Base-by-base conservation (phyloP, 2,888 invertebrate species). In the Acrobasis consociella region DNA sequence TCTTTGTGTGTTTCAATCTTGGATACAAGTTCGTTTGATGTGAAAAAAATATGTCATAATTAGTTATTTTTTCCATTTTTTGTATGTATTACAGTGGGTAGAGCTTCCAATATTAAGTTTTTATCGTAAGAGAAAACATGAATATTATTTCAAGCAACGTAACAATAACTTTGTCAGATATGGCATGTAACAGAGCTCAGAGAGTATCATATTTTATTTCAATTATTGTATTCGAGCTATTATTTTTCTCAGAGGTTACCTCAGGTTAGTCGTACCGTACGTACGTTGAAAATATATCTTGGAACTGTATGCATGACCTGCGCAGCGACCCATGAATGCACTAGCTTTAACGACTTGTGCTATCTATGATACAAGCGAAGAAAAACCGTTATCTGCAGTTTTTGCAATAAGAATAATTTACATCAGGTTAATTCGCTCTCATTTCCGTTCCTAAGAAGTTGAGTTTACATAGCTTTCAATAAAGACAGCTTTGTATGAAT, bases 261-360 rank as follows among this genome's bases (percentile, higher is more conserved):
- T 13, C 11, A 42, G 42, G 10, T 42, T 42, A 42, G 42, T 42
- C 42, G 11, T 42, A 42, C n/a, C n/a, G n/a, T n/a, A n/a, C n/a
- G n/a, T n/a, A n/a, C n/a, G n/a, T n/a, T n/a, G n/a, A n/a, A 42
- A 13, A 10, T 42, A 11, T 11, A 42, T 5, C 42, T 42, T 13
- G 11, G 11, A 42, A 42, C 42, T 42, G 76, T 77, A 77, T 75
- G 77, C 76, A 78, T 76, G 82, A 78, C 78, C 81, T 78, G 81
- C 77, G 77, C 81, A 77, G 79, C 81, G 85, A 84, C 83, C 83
- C 75, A 72, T 71, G 76, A 73, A 76, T 69, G 74, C 67, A 66
- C 65, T 66, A 42, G 42, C 42, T 11, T 11, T 11, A 42, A 42
- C 42, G 11, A 42, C 42, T 42, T 11, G 22, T 22, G 42, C 42